These are phyloP conservation scores for Craniophora ligustri DNA, from an alignment of 2,888 invertebrate genomes.

Conservation along the genomic window DNA sequence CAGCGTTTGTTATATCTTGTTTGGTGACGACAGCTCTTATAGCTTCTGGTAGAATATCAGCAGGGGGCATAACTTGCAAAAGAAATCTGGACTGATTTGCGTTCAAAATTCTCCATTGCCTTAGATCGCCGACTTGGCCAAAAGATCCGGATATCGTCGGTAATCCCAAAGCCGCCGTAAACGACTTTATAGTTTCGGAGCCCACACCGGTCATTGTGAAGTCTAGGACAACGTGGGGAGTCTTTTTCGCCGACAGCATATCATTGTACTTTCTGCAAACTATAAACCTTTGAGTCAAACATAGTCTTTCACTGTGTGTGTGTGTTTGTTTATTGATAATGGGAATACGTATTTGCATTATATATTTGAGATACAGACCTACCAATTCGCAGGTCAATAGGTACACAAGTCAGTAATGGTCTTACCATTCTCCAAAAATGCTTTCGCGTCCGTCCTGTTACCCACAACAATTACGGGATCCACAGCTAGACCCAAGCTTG, in stretches of 20 bases:
- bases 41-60: slow-evolving; percentile 94
- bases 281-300: slow-evolving; percentile 61
- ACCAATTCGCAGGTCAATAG: too few species aligned
- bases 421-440: slow-evolving; percentile 91
- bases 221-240: slow-evolving; percentile 94
- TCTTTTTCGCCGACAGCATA: slow-evolving; percentile 89
- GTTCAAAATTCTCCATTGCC: slow-evolving; percentile 94
- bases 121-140: slow-evolving; percentile 94
- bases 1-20: slow-evolving; percentile 97
- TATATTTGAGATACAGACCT: too few species aligned
- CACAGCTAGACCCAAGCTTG: slow-evolving; percentile 90
- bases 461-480: slow-evolving; percentile 90
- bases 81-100: slow-evolving; percentile 92
- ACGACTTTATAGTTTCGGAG: slow-evolving; percentile 95
- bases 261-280: slow-evolving; percentile 93
- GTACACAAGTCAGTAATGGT: too few species aligned
- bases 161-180: slow-evolving; percentile 93
- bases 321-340: too few species aligned
- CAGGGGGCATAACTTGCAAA: slow-evolving; percentile 95
- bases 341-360: too few species aligned
- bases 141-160: slow-evolving; percentile 96
- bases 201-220: slow-evolving; percentile 94
- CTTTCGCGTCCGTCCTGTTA: slow-evolving; percentile 92
- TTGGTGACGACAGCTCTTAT: slow-evolving; percentile 93
- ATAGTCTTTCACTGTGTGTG: slow-evolving; percentile 3